Evolutionary conservation across 2,888 invertebrate species (phyloP).

Genomic region (Pelosia muscerda): DNA sequence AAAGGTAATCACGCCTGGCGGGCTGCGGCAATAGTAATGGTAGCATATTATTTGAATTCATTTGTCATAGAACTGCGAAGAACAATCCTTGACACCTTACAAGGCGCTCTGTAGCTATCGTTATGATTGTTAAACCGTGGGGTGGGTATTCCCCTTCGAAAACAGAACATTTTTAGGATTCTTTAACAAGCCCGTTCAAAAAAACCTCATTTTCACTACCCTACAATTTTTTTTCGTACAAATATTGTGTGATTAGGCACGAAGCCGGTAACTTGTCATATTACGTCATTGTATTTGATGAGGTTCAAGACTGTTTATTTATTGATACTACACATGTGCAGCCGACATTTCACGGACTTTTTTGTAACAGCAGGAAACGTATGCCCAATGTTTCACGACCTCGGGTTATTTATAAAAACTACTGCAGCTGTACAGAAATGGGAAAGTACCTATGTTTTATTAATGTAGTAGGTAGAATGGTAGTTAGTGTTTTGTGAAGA

Average conservation of each 20-base stretch:
- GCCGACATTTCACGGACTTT: neutral
- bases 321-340: slow-evolving; percentile 7
- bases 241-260: neutral
- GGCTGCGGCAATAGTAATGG: no score
- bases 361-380: slow-evolving; percentile 17
- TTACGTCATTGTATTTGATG: slow-evolving; percentile 6
- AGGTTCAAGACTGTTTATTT: slow-evolving; percentile 5
- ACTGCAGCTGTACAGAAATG: neutral
- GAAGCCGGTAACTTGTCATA: neutral
- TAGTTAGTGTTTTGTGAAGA: neutral
- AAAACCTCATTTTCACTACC: neutral
- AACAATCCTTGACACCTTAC: no score
- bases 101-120: no score
- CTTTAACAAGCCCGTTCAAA: neutral
- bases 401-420: slow-evolving; percentile 3
- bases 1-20: no score
- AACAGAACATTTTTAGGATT: no score
- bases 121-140: no score
- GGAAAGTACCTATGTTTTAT: neutral
- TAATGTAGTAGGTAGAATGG: neutral
- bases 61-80: no score
- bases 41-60: no score
- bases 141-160: no score
- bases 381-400: neutral
- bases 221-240: neutral